phyloP scores from a whole-genome alignment of 2,797 vertebrate species.

The Muscicapa striata region DNA sequence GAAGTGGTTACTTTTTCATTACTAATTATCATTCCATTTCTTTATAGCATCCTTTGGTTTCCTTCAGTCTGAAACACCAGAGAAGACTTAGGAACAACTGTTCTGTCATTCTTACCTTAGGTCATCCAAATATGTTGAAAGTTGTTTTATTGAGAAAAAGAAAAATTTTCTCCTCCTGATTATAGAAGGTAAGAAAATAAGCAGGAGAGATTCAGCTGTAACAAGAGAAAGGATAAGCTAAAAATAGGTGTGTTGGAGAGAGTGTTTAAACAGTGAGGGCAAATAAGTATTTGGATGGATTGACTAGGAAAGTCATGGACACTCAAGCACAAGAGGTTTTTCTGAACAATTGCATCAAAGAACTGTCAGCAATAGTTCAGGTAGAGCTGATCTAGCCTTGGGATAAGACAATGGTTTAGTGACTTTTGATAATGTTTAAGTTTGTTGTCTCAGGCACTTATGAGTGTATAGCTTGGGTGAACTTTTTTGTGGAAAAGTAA shows the following conservation, averaged over 20 bases:
- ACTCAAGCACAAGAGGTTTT: neutral
- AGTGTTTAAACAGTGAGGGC: neutral
- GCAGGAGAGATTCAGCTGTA: rapidly evolving
- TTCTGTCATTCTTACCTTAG: neutral
- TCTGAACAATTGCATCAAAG: neutral
- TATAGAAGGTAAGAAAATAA: neutral
- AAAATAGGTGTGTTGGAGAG: rapidly evolving
- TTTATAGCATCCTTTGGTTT: neutral
- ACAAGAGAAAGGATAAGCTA: neutral
- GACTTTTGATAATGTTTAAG: neutral
- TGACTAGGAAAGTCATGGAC: neutral
- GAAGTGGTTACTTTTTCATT: neutral
- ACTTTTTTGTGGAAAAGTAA: neutral
- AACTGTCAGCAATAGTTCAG: neutral
- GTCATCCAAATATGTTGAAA: neutral
- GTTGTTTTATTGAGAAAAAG: neutral
- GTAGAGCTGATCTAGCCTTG: neutral
- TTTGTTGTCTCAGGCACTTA: neutral
- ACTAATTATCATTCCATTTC: neutral
- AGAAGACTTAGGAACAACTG: neutral
- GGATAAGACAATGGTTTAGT: neutral
- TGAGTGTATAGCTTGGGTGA: neutral
- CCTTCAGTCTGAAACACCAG: neutral
- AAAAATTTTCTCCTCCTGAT: neutral
- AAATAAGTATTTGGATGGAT: neutral